Evolutionary conservation across 2,113 vertebrate species (phyloP).

Genomic region (Spea bombifrons): DNA sequence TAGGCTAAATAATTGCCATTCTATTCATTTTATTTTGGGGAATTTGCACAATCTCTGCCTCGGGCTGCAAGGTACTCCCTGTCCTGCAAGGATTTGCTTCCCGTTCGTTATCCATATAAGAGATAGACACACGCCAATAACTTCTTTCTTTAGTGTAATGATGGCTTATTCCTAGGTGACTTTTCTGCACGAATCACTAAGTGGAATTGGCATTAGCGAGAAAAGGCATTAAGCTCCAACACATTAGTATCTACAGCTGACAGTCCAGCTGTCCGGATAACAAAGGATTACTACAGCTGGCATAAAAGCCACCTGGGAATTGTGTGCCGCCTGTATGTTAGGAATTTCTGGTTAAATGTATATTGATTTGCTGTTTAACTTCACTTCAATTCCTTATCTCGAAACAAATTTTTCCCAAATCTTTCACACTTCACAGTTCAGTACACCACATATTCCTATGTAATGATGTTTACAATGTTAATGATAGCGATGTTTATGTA

Average conservation of each 20-base stretch:
- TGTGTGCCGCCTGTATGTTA: neutral
- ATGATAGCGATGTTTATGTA: too few relatives aligned
- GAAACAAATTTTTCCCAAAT: too few relatives aligned
- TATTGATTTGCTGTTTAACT: too few relatives aligned
- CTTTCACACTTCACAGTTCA: too few relatives aligned
- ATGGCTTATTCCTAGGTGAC: neutral
- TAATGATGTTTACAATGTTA: too few relatives aligned
- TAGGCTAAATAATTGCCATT: neutral
- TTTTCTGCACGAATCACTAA: slow-evolving; percentile 13
- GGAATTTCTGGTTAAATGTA: neutral
- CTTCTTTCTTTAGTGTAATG: neutral
- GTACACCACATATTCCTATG: too few relatives aligned
- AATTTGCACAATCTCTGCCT: neutral
- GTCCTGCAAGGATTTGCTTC: neutral
- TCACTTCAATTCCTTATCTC: too few relatives aligned
- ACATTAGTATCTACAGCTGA: neutral
- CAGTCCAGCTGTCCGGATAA: slow-evolving; percentile 14
- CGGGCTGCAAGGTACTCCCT: neutral
- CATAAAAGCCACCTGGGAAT: slow-evolving; percentile 2
- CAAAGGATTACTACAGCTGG: slow-evolving; percentile 21
- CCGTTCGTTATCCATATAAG: neutral
- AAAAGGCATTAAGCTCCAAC: neutral
- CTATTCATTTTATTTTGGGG: neutral
- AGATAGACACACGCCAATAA: neutral
- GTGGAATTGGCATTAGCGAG: slow-evolving; percentile 1